Percentiles rank a stretch among this genome's conserved stretches.
Evolutionary conservation across 2,113 vertebrate genomes (phyloP).

Genomic region (Hepsetus odoe): DNA sequence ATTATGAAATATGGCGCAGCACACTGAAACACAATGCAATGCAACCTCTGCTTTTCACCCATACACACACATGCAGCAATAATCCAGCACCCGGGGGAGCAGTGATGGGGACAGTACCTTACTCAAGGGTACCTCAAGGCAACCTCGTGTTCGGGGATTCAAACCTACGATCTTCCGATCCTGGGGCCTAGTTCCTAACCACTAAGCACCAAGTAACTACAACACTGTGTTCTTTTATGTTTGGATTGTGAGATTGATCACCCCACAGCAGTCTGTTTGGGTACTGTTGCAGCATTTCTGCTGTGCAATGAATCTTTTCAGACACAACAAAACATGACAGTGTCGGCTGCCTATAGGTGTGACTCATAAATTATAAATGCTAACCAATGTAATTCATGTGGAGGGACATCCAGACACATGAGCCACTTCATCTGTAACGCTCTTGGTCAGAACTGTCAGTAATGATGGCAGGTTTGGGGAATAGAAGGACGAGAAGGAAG

Average conservation of each 20-base stretch:
- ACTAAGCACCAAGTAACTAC: too few relatives aligned
- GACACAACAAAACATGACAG: slow-evolving; percentile 12
- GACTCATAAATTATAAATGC: slow-evolving; percentile 26
- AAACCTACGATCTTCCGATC: too few relatives aligned
- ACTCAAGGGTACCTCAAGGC: too few relatives aligned
- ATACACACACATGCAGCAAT: too few relatives aligned
- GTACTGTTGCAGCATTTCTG: background rate
- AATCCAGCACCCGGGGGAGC: too few relatives aligned
- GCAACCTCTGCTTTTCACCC: too few relatives aligned
- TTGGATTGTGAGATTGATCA: background rate
- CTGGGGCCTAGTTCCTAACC: too few relatives aligned
- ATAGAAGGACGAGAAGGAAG: background rate
- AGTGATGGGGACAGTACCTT: too few relatives aligned
- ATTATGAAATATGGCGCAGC: too few relatives aligned
- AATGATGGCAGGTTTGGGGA: background rate
- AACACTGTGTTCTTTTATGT: background rate
- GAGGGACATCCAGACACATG: slow-evolving; percentile 8
- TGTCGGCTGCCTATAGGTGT: slow-evolving; percentile 15
- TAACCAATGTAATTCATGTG: slow-evolving; percentile 20
- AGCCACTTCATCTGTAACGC: background rate
- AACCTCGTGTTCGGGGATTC: too few relatives aligned
- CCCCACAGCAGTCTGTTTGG: slow-evolving; percentile 1
- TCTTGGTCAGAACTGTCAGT: background rate
- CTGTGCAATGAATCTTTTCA: slow-evolving; percentile 12
- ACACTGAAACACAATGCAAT: too few relatives aligned